A percentile compares a stretch with the other conserved stretches of the same genome.
These are phyloP conservation scores for Botia almorhae DNA, from an alignment of 2,797 vertebrate species.

Conservation along the genomic window DNA sequence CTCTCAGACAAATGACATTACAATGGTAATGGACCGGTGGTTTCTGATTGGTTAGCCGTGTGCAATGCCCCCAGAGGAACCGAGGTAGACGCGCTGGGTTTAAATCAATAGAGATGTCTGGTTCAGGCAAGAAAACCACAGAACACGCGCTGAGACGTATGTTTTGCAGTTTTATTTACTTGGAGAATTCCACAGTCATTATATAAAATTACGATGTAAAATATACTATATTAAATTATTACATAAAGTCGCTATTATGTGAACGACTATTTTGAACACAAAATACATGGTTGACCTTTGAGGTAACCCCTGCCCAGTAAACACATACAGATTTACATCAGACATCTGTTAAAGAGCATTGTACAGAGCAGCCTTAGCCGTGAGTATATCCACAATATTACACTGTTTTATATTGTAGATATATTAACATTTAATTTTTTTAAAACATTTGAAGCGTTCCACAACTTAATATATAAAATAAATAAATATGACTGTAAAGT, in stretches of 20 bases:
- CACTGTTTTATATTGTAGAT: no score
- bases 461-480: no score
- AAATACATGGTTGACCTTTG: not conserved
- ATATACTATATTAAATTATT: no score
- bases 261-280: no score
- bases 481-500: no score
- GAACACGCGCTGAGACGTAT: not conserved
- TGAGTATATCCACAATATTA: not conserved
- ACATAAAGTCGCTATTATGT: no score
- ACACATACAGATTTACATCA: not conserved
- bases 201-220: no score
- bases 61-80: slow-evolving; percentile 35
- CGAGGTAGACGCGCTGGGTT: slow-evolving; percentile 21
- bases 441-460: no score
- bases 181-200: not conserved
- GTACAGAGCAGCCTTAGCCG: not conserved
- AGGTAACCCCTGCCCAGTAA: not conserved
- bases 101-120: slow-evolving; percentile 43
- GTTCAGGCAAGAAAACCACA: not conserved
- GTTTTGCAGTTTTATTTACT: not conserved
- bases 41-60: slow-evolving; percentile 43
- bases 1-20: slow-evolving; percentile 66
- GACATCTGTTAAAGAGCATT: not conserved
- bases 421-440: no score
- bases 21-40: slow-evolving; percentile 62